Evolutionary conservation across 2,797 vertebrate species (phyloP), one percentile per base, ranked within the genome.

Genomic region (Malacoctenus gilli): DNA sequence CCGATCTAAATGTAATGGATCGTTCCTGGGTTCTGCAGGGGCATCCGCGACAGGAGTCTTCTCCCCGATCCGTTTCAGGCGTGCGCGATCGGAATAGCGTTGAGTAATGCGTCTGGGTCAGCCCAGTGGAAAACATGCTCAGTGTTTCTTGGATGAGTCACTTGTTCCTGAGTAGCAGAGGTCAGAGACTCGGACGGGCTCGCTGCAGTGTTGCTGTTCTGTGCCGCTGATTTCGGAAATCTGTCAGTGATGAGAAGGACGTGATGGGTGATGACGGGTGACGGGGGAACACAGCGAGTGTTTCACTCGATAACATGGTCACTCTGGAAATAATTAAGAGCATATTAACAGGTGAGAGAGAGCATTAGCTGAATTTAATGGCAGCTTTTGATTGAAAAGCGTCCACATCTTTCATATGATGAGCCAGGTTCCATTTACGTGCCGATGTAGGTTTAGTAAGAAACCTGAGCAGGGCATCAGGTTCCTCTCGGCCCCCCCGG

Each of bases 1-100:
- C 15, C 53, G 25, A 71, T 85, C 76, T 77, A 79, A 84, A 74
- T 53, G 64, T 48, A 47, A 56, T 58, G 25, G 51, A 72, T 75
- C 53, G 37, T 57, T 35, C 32, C 40, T 52, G 35, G 68, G 28
- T 48, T 77, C 59, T 1, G 8, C 16, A 44, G 22, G 32, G 59
- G 41, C 64, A 59, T 50, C 39, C 40, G 37, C 23, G 43, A 54
- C 36, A 7, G 12, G 6, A 28, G 1, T 5, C 4, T 8, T 12
- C 43, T 72, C 30, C 22, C 22, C 11, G 25, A 44, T 57, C 59
- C 51, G 36, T 65, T 72, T 61, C 2, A 15, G 44, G 30, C 30
- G 13, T 23, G 55, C 47, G 41, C 1, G 6, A 35, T 66, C 22
- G 51, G 44, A 34, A 9, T 18, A 23, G 37, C 13, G 15, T 8